phyloP scores from a whole-genome alignment of 2,888 invertebrate genomes.

The Adineta ricciae region DNA sequence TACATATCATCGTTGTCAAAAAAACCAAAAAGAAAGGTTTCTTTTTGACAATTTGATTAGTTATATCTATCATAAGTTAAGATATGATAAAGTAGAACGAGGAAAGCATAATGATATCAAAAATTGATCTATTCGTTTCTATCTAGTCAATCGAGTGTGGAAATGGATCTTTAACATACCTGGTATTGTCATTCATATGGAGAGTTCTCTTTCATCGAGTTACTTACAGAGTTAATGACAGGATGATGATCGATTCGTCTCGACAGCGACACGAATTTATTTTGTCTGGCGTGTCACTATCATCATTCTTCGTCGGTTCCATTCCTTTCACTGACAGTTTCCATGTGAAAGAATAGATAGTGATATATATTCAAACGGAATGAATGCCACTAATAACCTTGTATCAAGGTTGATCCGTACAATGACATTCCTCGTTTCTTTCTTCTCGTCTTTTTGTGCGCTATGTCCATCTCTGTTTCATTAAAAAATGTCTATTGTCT shows the following conservation, averaged over 20 bases:
- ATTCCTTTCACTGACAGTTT: neutral
- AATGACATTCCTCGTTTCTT: neutral
- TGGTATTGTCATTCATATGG: neutral
- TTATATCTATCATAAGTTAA: neutral
- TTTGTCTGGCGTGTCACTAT: neutral
- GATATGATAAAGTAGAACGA: neutral
- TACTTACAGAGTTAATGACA: neutral
- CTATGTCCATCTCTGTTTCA: neutral
- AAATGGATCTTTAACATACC: neutral
- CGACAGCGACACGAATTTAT: neutral
- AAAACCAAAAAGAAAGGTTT: no score
- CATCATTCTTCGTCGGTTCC: neutral
- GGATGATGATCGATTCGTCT: neutral
- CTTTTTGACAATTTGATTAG: neutral
- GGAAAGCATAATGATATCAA: neutral
- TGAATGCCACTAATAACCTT: slow-evolving; percentile 3
- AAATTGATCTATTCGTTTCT: neutral
- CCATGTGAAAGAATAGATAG: neutral
- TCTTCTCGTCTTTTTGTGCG: neutral
- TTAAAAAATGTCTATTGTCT: neutral
- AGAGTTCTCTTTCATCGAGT: neutral
- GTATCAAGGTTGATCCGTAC: neutral
- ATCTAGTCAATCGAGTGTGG: neutral
- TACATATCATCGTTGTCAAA: neutral
- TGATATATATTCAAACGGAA: neutral